phyloP scores from a whole-genome alignment of 2,113 vertebrate species.

The Notothenia rossii region DNA sequence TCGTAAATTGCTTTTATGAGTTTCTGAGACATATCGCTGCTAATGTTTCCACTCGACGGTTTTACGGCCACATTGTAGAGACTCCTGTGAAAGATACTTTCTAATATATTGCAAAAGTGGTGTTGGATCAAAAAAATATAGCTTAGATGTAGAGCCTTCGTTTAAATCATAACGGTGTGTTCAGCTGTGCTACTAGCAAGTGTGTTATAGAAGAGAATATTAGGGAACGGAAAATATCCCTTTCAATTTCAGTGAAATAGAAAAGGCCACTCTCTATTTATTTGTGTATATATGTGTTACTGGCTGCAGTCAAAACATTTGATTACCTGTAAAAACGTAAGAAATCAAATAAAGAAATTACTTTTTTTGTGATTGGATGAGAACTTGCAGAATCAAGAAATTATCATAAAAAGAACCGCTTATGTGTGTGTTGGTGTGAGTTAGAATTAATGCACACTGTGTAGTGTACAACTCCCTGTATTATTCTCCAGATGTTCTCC shows the following conservation, averaged over 20 bases:
- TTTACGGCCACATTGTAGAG: constrained; percentile 83
- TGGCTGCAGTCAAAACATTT: neutral
- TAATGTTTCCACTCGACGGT: constrained; percentile 83
- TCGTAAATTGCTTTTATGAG: constrained; percentile 86
- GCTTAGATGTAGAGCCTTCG: constrained; percentile 44
- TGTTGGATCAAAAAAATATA: constrained; percentile 64
- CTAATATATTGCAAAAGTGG: constrained; percentile 75
- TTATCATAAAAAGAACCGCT: neutral
- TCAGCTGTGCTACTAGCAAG: constrained; percentile 15
- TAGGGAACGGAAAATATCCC: neutral
- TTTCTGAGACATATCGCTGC: constrained; percentile 82
- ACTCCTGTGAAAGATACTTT: constrained; percentile 68
- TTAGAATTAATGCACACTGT: constrained; percentile 22
- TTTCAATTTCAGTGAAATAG: neutral
- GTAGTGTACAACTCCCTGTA: constrained; percentile 46
- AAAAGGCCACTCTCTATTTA: neutral
- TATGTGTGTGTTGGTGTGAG: constrained; percentile 21
- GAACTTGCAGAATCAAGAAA: neutral
- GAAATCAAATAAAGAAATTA: neutral
- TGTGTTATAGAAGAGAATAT: neutral
- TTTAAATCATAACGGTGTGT: constrained; percentile 42
- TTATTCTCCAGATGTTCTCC: constrained; percentile 74
- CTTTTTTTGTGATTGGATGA: constrained; percentile 1
- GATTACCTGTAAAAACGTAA: neutral
- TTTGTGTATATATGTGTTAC: neutral